phyloP scores from a whole-genome alignment of 1,140 invertebrate species.

The Scaptomyza graminum region DNA sequence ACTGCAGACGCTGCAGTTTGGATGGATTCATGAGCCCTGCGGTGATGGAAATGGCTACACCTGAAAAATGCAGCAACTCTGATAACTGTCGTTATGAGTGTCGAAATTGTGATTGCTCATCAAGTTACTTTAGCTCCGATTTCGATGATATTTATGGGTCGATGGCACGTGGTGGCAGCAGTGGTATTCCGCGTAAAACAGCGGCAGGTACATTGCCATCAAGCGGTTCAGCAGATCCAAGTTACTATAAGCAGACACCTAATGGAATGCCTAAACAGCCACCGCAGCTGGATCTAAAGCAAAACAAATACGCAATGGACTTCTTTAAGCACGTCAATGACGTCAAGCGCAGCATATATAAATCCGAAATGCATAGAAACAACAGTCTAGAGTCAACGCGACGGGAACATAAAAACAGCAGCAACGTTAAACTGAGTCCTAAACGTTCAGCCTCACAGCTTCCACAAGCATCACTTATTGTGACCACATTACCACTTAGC shows the following conservation, averaged over 20 bases:
- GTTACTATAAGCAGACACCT: constrained; percentile 28
- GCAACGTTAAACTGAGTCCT: constrained; percentile 39
- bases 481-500: constrained; percentile 69
- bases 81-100: constrained; percentile 82
- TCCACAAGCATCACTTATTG: constrained; percentile 38
- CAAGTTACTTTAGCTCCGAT: constrained; percentile 83
- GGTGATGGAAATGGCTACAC: background rate
- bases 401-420: constrained; percentile 8
- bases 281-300: constrained; percentile 66
- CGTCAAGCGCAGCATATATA: constrained; percentile 82
- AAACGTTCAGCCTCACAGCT: constrained; percentile 33
- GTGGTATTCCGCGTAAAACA: constrained; percentile 76
- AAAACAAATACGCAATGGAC: constrained; percentile 82
- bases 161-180: constrained; percentile 67
- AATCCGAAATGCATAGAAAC: constrained; percentile 79
- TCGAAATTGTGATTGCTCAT: constrained; percentile 82
- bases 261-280: constrained; percentile 14
- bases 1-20: constrained; percentile 78
- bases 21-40: constrained; percentile 62
- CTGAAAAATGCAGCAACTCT: constrained; percentile 78
- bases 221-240: constrained; percentile 27
- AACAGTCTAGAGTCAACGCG: constrained; percentile 63
- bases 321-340: constrained; percentile 83
- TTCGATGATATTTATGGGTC: constrained; percentile 80
- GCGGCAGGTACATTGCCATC: constrained; percentile 74